Base-by-base conservation (phyloP, 2,888 invertebrate species). In the Rhagophthalmus giganteus region DNA sequence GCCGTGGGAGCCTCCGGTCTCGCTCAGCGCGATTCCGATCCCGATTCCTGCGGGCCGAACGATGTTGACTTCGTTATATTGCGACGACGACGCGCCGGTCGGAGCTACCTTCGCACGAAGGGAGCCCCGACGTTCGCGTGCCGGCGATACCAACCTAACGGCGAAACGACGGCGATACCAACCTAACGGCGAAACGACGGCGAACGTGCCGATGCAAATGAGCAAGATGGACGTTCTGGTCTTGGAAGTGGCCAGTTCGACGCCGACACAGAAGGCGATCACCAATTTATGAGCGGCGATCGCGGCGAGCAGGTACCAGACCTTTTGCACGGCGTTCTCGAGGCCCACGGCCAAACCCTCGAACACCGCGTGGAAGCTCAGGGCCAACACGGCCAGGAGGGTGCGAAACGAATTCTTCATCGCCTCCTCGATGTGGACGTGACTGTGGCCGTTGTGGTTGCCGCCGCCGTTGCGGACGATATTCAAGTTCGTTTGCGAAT, bases 321-420 rank as follows among this genome's bases (percentile, higher is more conserved):
- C 80, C 58, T 78, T 79, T n/a, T 75, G 66, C 1, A 79, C 74
- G 24, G 78, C 78, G 2, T 77, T 76, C 62, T 85, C 84, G 9
- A 86, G 66, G 0, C 86, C 86, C 1, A 86, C 83, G 0, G 86
- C 84, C 11, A 86, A 67, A 1, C 86, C 86, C 72, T 86, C 85
- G 64, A 86, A 84, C 15, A 85, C 79, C 1, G 85, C 84, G 65
- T 86, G 86, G 56, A 86, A 83, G 26, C 84, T 84, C 3, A 86
- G 67, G 0, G 86, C 86, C 32, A 85, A 69, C 5, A 86, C 82
- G 0, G 84, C 81, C 32, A 86, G 69, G 2, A 86, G 73, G 24
- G 81, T 84, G 31, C 78, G 74, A 44, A 80, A 69, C 1, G 77
- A 78, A 20, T 76, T 76, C 16, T 82, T 80, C 57, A 81, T 78